Evolutionary conservation across 2,888 invertebrate species (phyloP).

Genomic region (Eueremaeus valkanovi): DNA sequence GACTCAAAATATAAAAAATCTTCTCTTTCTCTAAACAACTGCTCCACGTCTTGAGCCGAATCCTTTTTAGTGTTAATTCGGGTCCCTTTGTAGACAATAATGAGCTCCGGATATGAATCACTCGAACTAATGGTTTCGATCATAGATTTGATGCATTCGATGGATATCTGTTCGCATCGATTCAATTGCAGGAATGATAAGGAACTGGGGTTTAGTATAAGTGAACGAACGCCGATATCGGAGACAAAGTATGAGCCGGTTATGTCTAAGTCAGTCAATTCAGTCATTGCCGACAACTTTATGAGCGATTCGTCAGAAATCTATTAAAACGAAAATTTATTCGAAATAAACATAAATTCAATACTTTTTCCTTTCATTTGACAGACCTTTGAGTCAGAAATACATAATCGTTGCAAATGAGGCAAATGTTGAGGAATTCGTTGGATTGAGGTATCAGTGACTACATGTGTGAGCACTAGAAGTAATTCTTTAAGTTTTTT

Average conservation of each 20-base stretch:
- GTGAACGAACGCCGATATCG: neutral
- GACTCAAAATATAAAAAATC: neutral
- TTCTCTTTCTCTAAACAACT: neutral
- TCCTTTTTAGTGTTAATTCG: neutral
- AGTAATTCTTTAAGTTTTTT: slow-evolving; percentile 8
- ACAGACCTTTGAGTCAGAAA: neutral
- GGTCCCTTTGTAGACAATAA: neutral
- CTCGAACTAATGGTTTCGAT: neutral
- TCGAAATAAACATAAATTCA: neutral
- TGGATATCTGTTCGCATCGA: neutral
- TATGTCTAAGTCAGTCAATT: neutral
- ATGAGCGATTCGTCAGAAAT: neutral
- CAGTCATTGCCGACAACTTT: neutral
- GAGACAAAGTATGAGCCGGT: neutral
- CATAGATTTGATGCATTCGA: neutral
- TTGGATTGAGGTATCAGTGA: neutral
- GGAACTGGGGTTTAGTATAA: neutral
- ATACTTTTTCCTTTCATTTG: too few relatives aligned
- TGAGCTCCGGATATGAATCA: neutral
- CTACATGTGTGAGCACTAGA: neutral
- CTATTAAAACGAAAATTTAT: neutral
- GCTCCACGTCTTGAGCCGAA: neutral
- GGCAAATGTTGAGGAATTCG: slow-evolving; percentile 4
- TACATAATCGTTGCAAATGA: neutral
- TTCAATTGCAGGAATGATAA: slow-evolving; percentile 10